These are phyloP conservation scores for Blennius ocellaris DNA, from an alignment of 2,113 vertebrate species.

Conservation along the genomic window DNA sequence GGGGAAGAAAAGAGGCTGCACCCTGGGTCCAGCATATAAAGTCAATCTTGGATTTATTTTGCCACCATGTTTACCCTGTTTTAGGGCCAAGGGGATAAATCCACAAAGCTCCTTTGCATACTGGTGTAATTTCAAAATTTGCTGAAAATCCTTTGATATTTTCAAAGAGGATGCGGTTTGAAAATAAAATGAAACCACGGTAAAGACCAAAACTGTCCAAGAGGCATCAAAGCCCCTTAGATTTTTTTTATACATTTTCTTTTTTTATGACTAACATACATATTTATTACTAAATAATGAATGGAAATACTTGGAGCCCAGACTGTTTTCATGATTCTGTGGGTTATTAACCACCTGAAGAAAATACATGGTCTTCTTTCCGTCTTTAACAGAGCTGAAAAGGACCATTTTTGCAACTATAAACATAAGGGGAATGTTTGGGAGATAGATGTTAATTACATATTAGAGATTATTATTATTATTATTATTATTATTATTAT, in stretches of 20 bases:
- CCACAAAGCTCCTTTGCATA: slow-evolving; percentile 6
- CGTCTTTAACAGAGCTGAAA: too few species aligned
- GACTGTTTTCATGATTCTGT: not conserved
- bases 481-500: too few species aligned
- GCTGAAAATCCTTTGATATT: slow-evolving; percentile 1
- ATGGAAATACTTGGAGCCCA: not conserved
- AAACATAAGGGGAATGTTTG: too few species aligned
- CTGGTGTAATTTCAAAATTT: not conserved
- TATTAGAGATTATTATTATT: too few species aligned
- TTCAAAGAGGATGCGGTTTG: not conserved
- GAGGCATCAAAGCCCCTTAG: not conserved
- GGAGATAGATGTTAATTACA: too few species aligned
- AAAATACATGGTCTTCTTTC: too few species aligned
- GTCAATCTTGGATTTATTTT: slow-evolving; percentile 17
- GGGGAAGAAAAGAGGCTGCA: slow-evolving; percentile 4
- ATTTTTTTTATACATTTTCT: not conserved
- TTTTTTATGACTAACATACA: not conserved
- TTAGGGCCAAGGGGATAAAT: not conserved
- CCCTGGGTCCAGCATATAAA: not conserved
- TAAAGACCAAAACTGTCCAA: not conserved
- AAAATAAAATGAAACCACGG: not conserved
- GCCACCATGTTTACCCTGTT: not conserved
- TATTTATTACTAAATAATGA: too few species aligned
- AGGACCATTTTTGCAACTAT: too few species aligned
- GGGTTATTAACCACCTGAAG: too few species aligned